These are phyloP conservation scores for Lutraria rhynchaena DNA, from an alignment of 1,140 invertebrate genomes.

Conservation along the genomic window DNA sequence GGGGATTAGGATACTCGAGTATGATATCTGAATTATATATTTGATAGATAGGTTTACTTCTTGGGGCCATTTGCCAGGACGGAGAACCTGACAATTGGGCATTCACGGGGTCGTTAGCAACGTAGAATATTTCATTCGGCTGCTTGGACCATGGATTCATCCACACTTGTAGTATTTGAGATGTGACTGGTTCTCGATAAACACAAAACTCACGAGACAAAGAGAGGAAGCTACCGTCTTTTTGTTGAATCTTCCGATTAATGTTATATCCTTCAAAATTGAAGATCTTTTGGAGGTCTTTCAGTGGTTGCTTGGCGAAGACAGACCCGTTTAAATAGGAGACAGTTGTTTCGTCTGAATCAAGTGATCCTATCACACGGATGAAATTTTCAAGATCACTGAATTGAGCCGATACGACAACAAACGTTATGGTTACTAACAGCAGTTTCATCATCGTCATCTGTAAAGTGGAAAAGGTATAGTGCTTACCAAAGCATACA, in stretches of 20 bases:
- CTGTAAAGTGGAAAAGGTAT: too few relatives aligned
- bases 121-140: constrained; percentile 63
- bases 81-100: constrained; percentile 4
- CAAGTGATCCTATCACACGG: constrained; percentile 34
- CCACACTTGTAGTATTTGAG: constrained; percentile 59
- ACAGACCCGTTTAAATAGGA: constrained; percentile 63
- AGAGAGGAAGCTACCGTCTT: constrained; percentile 58
- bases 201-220: constrained; percentile 64
- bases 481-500: too few relatives aligned
- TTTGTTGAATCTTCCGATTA: constrained; percentile 40
- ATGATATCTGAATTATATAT: constrained; percentile 58
- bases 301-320: constrained; percentile 31
- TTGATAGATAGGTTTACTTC: background rate
- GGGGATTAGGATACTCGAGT: constrained; percentile 60
- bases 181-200: constrained; percentile 61
- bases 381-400: constrained; percentile 60
- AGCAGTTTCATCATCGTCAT: too few relatives aligned
- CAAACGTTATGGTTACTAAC: too few relatives aligned
- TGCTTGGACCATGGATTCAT: constrained; percentile 43
- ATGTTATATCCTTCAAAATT: constrained; percentile 66
- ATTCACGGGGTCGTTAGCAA: constrained; percentile 65
- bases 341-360: constrained; percentile 4
- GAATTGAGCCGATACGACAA: background rate
- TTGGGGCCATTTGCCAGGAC: background rate
- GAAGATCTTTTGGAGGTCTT: constrained; percentile 53